Conservation (phyloP, 2,797 vertebrate species). For the Rhynchonycteris naso region DNA sequence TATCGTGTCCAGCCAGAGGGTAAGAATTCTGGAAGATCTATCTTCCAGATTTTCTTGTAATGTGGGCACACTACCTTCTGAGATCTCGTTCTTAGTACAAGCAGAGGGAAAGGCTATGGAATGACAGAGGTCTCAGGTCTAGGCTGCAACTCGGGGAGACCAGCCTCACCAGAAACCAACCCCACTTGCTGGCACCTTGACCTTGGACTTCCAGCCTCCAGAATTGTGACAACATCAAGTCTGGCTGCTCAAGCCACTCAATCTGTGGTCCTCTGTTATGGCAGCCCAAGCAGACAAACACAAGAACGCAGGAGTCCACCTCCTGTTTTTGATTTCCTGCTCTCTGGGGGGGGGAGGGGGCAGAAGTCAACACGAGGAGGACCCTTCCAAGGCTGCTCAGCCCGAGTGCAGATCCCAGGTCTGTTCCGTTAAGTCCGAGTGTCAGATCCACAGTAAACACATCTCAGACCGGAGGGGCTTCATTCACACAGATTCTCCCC, state of each 20-base stretch:
- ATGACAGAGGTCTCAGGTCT: neutral
- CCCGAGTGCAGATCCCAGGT: neutral
- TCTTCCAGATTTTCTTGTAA: neutral
- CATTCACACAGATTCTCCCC: neutral
- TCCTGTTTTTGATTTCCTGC: slow-evolving; percentile 6
- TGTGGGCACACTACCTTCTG: neutral
- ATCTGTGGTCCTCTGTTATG: neutral
- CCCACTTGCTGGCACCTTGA: neutral
- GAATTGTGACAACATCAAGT: neutral
- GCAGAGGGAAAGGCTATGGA: neutral
- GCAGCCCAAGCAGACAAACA: neutral
- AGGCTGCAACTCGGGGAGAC: neutral
- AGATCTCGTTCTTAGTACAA: neutral
- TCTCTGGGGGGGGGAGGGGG: neutral
- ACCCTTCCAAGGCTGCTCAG: neutral
- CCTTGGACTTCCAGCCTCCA: neutral
- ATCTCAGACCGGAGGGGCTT: neutral
- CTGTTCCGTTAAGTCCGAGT: neutral
- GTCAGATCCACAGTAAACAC: slow-evolving; percentile 13
- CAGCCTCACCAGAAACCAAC: neutral
- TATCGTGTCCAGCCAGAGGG: neutral
- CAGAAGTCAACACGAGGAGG: neutral
- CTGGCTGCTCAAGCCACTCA: neutral
- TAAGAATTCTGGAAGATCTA: neutral
- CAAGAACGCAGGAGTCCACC: neutral